These are phyloP conservation scores for Erannis defoliaria DNA, from an alignment of 2,888 invertebrate genomes.

Conservation along the genomic window DNA sequence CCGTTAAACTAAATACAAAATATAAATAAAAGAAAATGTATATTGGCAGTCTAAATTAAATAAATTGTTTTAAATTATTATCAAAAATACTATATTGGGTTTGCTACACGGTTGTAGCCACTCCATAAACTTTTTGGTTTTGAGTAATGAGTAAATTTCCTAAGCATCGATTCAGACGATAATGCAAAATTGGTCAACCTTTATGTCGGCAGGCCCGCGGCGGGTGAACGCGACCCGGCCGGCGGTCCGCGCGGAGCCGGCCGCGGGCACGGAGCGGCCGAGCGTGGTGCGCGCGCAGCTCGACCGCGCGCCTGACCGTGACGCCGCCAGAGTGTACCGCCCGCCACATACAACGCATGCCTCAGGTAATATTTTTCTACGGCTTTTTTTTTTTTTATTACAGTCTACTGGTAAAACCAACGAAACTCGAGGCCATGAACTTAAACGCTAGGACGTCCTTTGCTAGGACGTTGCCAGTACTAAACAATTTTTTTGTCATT, in stretches of 20 bases:
- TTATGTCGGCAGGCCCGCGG: conserved; percentile 63
- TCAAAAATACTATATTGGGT: not conserved
- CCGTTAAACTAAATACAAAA: conserved; percentile 2
- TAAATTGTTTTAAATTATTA: not conserved
- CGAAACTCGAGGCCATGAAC: too few relatives aligned
- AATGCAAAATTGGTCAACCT: conserved; percentile 17
- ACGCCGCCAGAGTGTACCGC: conserved; percentile 76
- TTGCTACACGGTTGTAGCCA: not conserved
- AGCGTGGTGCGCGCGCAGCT: conserved; percentile 83
- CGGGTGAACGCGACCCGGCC: conserved; percentile 65
- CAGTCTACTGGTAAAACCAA: too few relatives aligned
- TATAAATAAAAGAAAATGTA: not conserved
- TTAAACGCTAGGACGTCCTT: too few relatives aligned
- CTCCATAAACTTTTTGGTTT: not conserved
- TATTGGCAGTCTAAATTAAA: not conserved
- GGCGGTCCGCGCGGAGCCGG: conserved; percentile 69
- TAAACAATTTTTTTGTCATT: too few relatives aligned
- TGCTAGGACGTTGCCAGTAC: too few relatives aligned
- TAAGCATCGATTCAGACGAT: not conserved
- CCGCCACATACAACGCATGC: conserved; percentile 76
- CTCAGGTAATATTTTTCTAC: conserved; percentile 67
- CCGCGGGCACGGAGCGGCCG: conserved; percentile 75
- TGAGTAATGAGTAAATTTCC: not conserved
- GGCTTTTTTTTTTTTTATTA: not conserved
- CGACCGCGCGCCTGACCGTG: conserved; percentile 79